Percentiles rank a stretch among this genome's conserved stretches.
These are phyloP conservation scores for Turritopsis dohrnii DNA, from an alignment of 30 jellyfish, hydroid and myxozoan species.

Conservation along the genomic window DNA sequence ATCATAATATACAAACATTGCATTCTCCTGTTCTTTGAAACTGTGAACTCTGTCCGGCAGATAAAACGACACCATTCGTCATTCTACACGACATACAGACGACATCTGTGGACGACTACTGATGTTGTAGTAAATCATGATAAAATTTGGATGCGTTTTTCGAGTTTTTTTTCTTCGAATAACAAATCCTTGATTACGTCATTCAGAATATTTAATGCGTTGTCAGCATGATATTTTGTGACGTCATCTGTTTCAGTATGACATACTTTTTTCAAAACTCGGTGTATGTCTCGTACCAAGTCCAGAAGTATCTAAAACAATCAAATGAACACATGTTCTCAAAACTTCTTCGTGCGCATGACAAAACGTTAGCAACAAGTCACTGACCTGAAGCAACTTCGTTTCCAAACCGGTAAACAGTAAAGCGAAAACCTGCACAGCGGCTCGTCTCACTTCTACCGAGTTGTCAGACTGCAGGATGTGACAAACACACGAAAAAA, in stretches of 20 bases:
- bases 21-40: too few species aligned
- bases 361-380: not conserved
- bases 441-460: conserved; percentile 52
- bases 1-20: too few species aligned
- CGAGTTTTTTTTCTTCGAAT: conserved; percentile 33
- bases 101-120: too few species aligned
- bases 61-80: too few species aligned
- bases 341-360: not conserved
- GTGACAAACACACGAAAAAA: conserved; percentile 29
- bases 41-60: too few species aligned
- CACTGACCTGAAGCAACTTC: conserved; percentile 41
- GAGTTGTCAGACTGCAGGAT: conserved; percentile 45
- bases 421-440: conserved; percentile 44
- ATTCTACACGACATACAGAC: too few species aligned
- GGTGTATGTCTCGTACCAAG: conserved; percentile 45
- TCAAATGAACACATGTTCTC: not conserved
- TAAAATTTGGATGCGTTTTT: conserved; percentile 45
- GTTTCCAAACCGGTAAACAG: conserved; percentile 61
- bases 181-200: conserved; percentile 37
- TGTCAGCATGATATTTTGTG: conserved; percentile 30
- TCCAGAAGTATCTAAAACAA: conserved; percentile 46
- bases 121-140: not conserved
- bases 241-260: conserved; percentile 41
- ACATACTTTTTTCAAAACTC: conserved; percentile 33
- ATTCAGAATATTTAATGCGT: conserved; percentile 60